Percentiles rank a stretch among this genome's conserved stretches.
Evolutionary conservation across 2,797 vertebrate genomes (phyloP).

Genomic region (Myripristis jacobus): DNA sequence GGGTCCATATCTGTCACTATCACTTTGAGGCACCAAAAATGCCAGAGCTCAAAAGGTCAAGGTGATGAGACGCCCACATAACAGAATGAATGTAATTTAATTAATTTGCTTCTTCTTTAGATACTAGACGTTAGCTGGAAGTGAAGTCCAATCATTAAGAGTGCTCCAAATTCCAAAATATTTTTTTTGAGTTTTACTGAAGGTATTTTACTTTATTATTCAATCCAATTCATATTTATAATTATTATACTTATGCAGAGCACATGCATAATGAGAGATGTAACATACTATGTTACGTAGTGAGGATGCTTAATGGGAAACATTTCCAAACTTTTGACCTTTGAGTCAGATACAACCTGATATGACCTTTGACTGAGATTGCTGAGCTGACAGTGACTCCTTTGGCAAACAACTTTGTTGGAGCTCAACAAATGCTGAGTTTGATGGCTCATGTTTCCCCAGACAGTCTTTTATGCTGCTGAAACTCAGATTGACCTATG

Average conservation of each 20-base stretch:
- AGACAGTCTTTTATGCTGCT: too few species aligned
- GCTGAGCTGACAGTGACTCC: background rate
- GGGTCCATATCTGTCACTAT: too few species aligned
- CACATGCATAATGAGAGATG: too few species aligned
- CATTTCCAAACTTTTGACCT: background rate
- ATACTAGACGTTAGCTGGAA: background rate
- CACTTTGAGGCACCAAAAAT: too few species aligned
- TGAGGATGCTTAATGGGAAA: background rate
- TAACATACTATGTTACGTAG: background rate
- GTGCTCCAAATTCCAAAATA: background rate
- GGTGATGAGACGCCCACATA: too few species aligned
- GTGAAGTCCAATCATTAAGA: background rate
- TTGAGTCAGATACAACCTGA: too few species aligned
- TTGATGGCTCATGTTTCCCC: background rate
- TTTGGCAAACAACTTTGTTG: background rate
- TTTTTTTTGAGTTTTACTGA: background rate
- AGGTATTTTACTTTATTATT: background rate
- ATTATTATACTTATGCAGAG: too few species aligned
- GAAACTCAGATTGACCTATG: too few species aligned
- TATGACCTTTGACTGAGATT: background rate
- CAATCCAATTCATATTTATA: too few species aligned
- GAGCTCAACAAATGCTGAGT: background rate
- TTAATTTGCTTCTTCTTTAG: background rate
- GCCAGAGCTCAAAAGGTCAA: too few species aligned
- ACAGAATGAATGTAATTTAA: too few species aligned